Evolutionary conservation across 2,888 invertebrate species (phyloP).

Genomic region (Tupiocoris notatus): DNA sequence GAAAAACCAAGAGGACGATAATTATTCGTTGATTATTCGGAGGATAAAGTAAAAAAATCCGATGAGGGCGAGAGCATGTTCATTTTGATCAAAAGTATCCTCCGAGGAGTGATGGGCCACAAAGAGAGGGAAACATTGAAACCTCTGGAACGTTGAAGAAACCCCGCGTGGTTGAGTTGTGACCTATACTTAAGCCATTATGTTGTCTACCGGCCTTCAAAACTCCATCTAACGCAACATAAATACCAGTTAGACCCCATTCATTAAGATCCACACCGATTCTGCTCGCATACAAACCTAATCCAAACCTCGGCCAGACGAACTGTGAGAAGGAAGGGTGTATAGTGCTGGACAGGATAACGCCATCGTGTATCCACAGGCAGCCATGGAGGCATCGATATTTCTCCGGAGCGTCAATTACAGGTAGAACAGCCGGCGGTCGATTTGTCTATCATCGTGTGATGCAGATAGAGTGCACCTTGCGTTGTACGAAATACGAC

Average conservation of each 20-base stretch:
- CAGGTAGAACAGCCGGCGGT: no score
- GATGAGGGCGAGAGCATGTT: slow-evolving; percentile 24
- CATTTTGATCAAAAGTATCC: slow-evolving; percentile 7
- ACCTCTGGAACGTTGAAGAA: not conserved
- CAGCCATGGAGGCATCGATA: not conserved
- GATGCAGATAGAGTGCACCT: no score
- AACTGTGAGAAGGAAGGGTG: not conserved
- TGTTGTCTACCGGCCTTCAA: slow-evolving; percentile 35
- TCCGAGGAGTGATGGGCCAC: not conserved
- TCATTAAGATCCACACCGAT: slow-evolving; percentile 35
- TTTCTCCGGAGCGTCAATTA: not conserved
- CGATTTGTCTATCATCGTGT: no score
- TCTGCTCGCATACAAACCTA: not conserved
- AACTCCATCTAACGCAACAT: slow-evolving; percentile 32
- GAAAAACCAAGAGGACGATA: slow-evolving; percentile 7
- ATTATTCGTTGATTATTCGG: slow-evolving; percentile 21
- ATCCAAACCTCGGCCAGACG: not conserved
- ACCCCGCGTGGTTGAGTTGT: not conserved
- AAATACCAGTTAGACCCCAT: slow-evolving; percentile 26
- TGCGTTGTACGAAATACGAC: no score
- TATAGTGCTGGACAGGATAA: no score
- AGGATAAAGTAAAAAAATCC: slow-evolving; percentile 27
- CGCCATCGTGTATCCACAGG: not conserved
- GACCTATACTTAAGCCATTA: slow-evolving; percentile 43
- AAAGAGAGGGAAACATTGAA: not conserved